Evolutionary conservation across 2,797 vertebrate species (phyloP).

Genomic region (Perodicticus potto): DNA sequence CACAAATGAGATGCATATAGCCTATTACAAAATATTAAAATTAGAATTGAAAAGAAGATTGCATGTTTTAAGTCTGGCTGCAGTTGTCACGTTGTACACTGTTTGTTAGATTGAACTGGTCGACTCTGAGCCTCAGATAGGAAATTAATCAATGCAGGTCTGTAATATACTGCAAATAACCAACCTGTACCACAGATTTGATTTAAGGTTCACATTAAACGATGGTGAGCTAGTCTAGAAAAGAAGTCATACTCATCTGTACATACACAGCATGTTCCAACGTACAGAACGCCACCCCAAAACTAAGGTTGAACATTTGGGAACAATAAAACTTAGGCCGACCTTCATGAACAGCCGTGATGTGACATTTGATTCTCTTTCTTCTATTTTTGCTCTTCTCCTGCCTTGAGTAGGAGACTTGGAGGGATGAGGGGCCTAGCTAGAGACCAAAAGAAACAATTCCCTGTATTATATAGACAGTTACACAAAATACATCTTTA

Average conservation of each 20-base stretch:
- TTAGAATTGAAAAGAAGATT: constrained; percentile 81
- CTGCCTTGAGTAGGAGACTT: neutral
- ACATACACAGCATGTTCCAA: constrained; percentile 5
- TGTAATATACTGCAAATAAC: constrained; percentile 78
- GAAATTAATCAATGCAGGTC: constrained; percentile 72
- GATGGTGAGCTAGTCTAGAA: constrained; percentile 54
- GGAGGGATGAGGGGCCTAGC: neutral
- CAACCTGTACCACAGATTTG: constrained; percentile 60
- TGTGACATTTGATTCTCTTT: neutral
- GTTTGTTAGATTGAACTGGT: constrained; percentile 33
- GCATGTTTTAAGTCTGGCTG: constrained; percentile 65
- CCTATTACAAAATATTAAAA: constrained; percentile 82
- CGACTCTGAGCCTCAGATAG: constrained; percentile 48
- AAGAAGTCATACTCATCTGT: constrained; percentile 63
- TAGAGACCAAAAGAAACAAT: constrained; percentile 21
- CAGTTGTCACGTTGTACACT: constrained; percentile 43
- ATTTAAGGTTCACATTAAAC: constrained; percentile 71
- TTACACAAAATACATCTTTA: constrained; percentile 54
- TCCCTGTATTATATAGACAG: neutral
- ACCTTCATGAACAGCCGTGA: constrained; percentile 15
- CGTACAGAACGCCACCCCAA: constrained; percentile 55
- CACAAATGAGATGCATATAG: constrained; percentile 78
- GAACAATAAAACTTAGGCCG: constrained; percentile 54
- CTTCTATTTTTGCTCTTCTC: constrained; percentile 29
- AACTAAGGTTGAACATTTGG: constrained; percentile 54